phyloP scores from a whole-genome alignment of 2,797 vertebrate genomes.

The Enteromius anoplus region DNA sequence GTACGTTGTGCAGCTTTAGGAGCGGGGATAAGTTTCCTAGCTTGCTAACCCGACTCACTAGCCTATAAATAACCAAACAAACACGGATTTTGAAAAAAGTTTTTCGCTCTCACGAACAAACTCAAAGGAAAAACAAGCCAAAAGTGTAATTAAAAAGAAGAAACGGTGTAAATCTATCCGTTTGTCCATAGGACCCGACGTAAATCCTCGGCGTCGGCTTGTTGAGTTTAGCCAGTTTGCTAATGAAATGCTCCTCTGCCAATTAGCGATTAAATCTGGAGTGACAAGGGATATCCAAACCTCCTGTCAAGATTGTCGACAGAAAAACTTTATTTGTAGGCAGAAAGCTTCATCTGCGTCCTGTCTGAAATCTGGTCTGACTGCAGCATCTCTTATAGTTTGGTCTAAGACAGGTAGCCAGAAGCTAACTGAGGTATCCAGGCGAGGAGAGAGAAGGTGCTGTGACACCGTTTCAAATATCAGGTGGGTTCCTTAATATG shows the following conservation, averaged over 20 bases:
- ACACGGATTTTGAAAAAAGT: constrained; percentile 16
- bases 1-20: constrained; percentile 11
- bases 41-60: constrained; percentile 28
- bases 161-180: neutral
- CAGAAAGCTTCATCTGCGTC: constrained; percentile 1
- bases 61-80: constrained; percentile 38
- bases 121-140: neutral
- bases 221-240: constrained; percentile 58
- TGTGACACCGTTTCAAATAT: constrained; percentile 40
- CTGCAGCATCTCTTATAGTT: constrained; percentile 62
- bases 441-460: constrained; percentile 30
- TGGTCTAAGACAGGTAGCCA: constrained; percentile 62
- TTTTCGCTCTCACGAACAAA: neutral
- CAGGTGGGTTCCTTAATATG: constrained; percentile 29
- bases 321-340: constrained; percentile 1
- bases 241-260: constrained; percentile 26
- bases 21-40: constrained; percentile 32
- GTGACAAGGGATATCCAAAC: neutral
- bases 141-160: neutral
- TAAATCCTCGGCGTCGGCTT: constrained; percentile 47
- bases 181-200: neutral
- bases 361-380: constrained; percentile 44
- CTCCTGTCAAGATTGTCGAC: neutral
- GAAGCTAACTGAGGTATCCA: constrained; percentile 69
- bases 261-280: constrained; percentile 2